Evolutionary conservation across 2,797 vertebrate genomes (phyloP), one percentile per base, ranked within the genome.

Genomic region (Emydoidea blandingii): DNA sequence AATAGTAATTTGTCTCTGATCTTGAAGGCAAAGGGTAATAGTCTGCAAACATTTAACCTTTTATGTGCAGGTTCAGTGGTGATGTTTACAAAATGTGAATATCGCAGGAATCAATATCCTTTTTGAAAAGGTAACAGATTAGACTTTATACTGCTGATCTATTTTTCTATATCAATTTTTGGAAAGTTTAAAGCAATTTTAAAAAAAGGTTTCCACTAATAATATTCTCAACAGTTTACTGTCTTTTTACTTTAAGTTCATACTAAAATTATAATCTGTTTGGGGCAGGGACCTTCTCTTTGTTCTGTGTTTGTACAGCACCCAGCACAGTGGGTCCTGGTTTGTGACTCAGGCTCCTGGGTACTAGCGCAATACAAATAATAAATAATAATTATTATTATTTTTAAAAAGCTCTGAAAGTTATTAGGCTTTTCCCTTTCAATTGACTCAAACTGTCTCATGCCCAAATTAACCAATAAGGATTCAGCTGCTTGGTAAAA

Each of bases 1-100:
- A 98, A 98, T 97, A 98, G 98, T 98, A 97, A 98, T 98, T 98
- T 97, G 96, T 97, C 97, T 98, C 97, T 98, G 98, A 98, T 98
- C 97, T 98, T 96, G 92, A 94, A 98, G 95, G 96, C 97, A 95
- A 97, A 97, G 96, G 92, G 92, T 96, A 98, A 96, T 54, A 93
- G 97, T 91, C 97, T 98, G 97, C 97, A 97, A 98, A 97, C 95
- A 96, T 98, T 98, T 98, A 98, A 98, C 97, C 97, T 98, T 98
- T 97, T 97, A 89, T 89, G 95, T 96, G 91, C 93, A 91, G 95
- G 96, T 97, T 97, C 95, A 95, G 37, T 97, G 97, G 96, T 95
- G 92, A 91, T 96, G 96, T 97, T 98, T 98, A 97, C 92, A 97
- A 93, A 97, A 97, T 85, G 93, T 53, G 88, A 83, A 54, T 94